These are phyloP conservation scores for Monoplex corrugatus DNA, from an alignment of 2,888 invertebrate genomes.

Conservation along the genomic window DNA sequence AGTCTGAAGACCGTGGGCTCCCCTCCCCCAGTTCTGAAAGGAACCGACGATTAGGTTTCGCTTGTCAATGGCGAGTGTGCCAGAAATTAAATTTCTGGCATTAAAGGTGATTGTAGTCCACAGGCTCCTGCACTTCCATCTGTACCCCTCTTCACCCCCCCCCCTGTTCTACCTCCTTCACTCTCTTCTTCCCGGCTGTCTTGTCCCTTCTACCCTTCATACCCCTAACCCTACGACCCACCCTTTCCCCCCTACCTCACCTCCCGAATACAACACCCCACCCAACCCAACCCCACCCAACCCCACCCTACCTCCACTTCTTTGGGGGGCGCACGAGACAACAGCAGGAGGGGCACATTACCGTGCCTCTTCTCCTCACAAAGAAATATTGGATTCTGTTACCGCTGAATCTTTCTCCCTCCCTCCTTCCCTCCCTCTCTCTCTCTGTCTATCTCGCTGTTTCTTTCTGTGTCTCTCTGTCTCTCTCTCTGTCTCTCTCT, in stretches of 20 bases:
- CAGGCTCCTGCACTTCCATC: background rate
- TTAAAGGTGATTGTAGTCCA: constrained; percentile 51
- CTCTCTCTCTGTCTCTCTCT: background rate
- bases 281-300: background rate
- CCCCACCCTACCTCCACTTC: background rate
- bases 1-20: background rate
- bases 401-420: background rate
- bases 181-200: background rate
- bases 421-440: background rate
- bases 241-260: background rate
- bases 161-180: background rate
- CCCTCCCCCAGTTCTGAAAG: constrained; percentile 31
- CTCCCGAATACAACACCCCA: background rate
- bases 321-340: constrained; percentile 5
- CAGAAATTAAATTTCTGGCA: constrained; percentile 57
- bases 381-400: constrained; percentile 56
- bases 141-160: background rate
- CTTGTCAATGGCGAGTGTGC: constrained; percentile 55
- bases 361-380: constrained; percentile 7
- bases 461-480: background rate
- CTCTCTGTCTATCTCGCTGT: constrained; percentile 5
- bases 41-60: constrained; percentile 54
- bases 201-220: background rate
- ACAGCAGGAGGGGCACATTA: constrained; percentile 24
- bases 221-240: background rate